Evolutionary conservation across 2,888 invertebrate species (phyloP), one percentile per base, ranked within the genome.

Genomic region (Osmoderma eremita): DNA sequence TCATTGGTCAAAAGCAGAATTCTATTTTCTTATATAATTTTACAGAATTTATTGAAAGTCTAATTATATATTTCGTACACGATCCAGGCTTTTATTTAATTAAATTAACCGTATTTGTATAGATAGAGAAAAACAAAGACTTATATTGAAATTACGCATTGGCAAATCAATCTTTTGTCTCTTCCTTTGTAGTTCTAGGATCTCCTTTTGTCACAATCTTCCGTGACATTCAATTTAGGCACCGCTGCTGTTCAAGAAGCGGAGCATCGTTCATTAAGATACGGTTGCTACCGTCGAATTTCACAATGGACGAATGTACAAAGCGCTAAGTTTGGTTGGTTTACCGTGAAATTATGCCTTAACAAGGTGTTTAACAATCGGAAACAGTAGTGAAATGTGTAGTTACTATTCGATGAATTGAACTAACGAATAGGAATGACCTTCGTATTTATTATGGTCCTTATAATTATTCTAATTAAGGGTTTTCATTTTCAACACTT

Each of bases 291-390:
- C 42, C 53, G 53, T 17, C 51, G 30, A 17, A 38, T 45, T 58
- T 58, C 22, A 67, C 67, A 67, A 67, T 67, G 51, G 63, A 36
- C 63, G 54, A 49, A 45, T 53, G 63, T 17, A 48, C 24, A 56
- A 13, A 22, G 45, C 45, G 45, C 18, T 45, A 63, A 63, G 20
- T 67, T 63, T 18, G 63, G 49, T 67, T 67, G 54, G 54, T 69
- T 68, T 56, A 67, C 69, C 72, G 70, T 72, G 72, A 72, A 72
- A 72, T 72, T 72, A 70, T 69, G 65, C 68, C 65, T 65, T 70
- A 72, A 72, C 71, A 72, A 71, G 71, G 69, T 71, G 72, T 70
- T 72, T 72, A 71, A 72, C 69, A 70, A 72, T 71, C 69, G 70
- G 68, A 71, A 72, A 72, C 71, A 72, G 70, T 72, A 67, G 61